A percentile compares a stretch with the other conserved stretches of the same genome.
Evolutionary conservation across 2,113 vertebrate species (phyloP).

Genomic region (Psophia crepitans): DNA sequence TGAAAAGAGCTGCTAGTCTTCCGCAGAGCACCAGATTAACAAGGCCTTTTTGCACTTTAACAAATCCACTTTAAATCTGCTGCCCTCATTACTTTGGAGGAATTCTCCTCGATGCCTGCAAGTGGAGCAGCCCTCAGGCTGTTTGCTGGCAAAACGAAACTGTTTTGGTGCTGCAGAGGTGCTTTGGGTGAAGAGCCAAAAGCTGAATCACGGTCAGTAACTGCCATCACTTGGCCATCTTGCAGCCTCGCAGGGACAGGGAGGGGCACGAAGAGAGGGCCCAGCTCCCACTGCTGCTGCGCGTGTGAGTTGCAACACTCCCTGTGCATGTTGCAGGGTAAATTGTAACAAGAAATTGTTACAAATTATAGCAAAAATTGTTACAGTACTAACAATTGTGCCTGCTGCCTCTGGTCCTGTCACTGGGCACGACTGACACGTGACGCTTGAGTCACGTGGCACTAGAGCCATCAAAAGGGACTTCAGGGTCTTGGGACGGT

Average conservation of each 20-base stretch:
- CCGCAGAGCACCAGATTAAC: neutral
- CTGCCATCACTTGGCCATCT: neutral
- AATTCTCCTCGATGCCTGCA: neutral
- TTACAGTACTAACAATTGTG: neutral
- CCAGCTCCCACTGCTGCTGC: neutral
- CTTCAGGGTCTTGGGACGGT: no score
- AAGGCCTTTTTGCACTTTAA: neutral
- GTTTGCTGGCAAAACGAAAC: neutral
- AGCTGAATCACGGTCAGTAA: neutral
- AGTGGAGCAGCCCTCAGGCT: neutral
- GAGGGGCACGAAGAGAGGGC: accelerated
- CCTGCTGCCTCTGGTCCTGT: neutral
- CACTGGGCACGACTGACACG: no score
- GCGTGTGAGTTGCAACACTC: neutral
- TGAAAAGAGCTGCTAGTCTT: neutral
- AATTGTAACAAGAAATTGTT: neutral
- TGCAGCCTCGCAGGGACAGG: no score
- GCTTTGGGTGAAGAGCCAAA: neutral
- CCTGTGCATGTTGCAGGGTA: neutral
- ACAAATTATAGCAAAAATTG: no score
- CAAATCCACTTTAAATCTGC: neutral
- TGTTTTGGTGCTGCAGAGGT: neutral
- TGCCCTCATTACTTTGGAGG: neutral
- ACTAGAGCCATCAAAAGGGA: no score
- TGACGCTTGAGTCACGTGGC: no score